Evolutionary conservation across 1,140 invertebrate species (phyloP).

Genomic region (Drosophila parvula): DNA sequence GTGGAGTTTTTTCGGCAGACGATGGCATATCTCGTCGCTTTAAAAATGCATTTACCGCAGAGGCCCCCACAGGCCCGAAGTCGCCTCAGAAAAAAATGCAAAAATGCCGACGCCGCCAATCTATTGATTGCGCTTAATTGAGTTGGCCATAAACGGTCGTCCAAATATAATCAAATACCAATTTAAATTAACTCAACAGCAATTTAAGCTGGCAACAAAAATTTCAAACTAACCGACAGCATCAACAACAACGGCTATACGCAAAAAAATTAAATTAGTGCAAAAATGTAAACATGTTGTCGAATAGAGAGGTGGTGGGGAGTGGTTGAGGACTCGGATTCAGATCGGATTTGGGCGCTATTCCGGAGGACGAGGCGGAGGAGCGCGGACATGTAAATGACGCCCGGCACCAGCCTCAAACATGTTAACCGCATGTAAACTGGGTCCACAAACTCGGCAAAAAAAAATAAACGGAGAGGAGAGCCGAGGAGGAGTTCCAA

Average conservation of each 20-base stretch:
- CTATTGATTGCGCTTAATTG: constrained; percentile 79
- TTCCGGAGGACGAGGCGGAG: constrained; percentile 52
- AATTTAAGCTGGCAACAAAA: constrained; percentile 68
- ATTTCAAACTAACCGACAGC: constrained; percentile 52
- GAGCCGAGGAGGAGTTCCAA: neutral
- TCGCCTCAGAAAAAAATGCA: constrained; percentile 43
- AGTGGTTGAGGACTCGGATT: constrained; percentile 10
- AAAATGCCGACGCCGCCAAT: constrained; percentile 64
- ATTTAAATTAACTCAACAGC: constrained; percentile 82
- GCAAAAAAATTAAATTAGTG: constrained; percentile 80
- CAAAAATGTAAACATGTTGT: constrained; percentile 82
- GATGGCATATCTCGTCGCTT: constrained; percentile 40
- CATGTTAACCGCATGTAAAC: constrained; percentile 77
- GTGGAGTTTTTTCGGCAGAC: constrained; percentile 47
- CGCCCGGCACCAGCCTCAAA: constrained; percentile 75
- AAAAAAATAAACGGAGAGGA: neutral
- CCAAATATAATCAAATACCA: constrained; percentile 82
- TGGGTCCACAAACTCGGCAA: constrained; percentile 26
- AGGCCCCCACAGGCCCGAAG: constrained; percentile 6
- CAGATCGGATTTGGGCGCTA: constrained; percentile 1
- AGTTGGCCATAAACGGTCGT: constrained; percentile 78
- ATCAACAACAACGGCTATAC: constrained; percentile 51
- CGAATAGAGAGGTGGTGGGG: constrained; percentile 14
- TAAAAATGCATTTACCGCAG: constrained; percentile 47
- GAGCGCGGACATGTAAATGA: constrained; percentile 75